Conservation (phyloP, 2,888 invertebrate species). For the Rhabditoides inermis region DNA sequence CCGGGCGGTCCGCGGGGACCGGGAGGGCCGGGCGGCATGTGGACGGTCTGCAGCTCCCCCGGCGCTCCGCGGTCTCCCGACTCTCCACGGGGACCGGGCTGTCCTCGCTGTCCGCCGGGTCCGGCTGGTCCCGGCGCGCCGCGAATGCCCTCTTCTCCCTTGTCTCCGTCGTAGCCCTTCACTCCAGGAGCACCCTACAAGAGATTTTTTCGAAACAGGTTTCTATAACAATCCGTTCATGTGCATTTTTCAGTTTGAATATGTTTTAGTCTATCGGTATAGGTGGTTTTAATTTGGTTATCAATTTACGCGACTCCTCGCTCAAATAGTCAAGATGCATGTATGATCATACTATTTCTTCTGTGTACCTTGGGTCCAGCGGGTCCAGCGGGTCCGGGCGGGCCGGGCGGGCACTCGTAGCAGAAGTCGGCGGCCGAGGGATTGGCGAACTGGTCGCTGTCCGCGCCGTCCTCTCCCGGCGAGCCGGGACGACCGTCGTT, state of each 20-base stretch:
- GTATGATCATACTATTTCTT: too few species aligned
- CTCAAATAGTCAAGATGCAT: too few species aligned
- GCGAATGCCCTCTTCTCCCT: conserved; percentile 19
- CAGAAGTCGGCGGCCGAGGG: conserved; percentile 22
- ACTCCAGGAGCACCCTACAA: too few species aligned
- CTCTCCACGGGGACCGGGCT: conserved; percentile 6
- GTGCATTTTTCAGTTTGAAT: too few species aligned
- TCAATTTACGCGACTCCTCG: too few species aligned
- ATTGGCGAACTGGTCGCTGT: conserved; percentile 8
- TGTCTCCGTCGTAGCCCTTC: conserved; percentile 17
- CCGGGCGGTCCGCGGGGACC: conserved; percentile 17
- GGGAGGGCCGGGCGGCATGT: conserved; percentile 18
- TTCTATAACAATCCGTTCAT: too few species aligned
- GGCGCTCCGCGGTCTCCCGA: conserved; percentile 13
- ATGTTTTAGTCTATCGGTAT: too few species aligned
- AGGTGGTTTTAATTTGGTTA: too few species aligned
- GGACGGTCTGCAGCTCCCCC: conserved; percentile 12
- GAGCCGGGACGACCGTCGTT: conserved; percentile 21
- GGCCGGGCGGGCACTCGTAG: conserved; percentile 21
- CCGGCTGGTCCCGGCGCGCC: conserved; percentile 19
- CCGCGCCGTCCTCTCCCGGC: conserved; percentile 20
- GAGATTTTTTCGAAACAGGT: too few species aligned
- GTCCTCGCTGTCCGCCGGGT: conserved; percentile 11
- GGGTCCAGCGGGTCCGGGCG: conserved; percentile 18
- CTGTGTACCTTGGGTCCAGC: too few species aligned